Evolutionary conservation across 1,140 invertebrate genomes (phyloP).

Genomic region (Musca vetustissima): DNA sequence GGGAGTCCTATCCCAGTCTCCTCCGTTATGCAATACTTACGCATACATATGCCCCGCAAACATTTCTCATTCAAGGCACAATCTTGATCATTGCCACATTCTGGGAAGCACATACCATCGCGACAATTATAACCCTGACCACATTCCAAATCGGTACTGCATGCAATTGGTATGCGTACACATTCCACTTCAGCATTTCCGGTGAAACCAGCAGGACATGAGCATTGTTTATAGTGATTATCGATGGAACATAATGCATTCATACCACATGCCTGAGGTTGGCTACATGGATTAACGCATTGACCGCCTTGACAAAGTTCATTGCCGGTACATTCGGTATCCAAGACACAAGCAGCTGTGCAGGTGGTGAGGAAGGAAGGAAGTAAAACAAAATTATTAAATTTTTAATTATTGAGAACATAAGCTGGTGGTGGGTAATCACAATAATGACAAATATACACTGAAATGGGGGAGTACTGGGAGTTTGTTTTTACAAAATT

Average conservation of each 20-base stretch:
- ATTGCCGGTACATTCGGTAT: slow-evolving; percentile 75
- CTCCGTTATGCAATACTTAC: slow-evolving; percentile 60
- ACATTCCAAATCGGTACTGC: slow-evolving; percentile 71
- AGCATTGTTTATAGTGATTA: slow-evolving; percentile 78
- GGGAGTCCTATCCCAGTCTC: too few species aligned
- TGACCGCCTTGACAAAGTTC: slow-evolving; percentile 82
- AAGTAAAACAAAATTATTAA: not conserved
- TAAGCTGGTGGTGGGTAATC: not conserved
- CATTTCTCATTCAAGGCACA: slow-evolving; percentile 93
- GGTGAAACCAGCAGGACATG: slow-evolving; percentile 82
- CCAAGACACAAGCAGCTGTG: slow-evolving; percentile 74
- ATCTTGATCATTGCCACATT: slow-evolving; percentile 74
- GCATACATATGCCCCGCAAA: slow-evolving; percentile 73
- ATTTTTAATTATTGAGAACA: not conserved
- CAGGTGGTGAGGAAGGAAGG: not conserved
- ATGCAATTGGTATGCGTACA: slow-evolving; percentile 80
- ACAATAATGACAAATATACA: not conserved
- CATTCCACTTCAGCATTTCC: slow-evolving; percentile 84
- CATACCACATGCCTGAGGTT: slow-evolving; percentile 79
- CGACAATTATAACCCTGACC: slow-evolving; percentile 68
- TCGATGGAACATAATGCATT: slow-evolving; percentile 80
- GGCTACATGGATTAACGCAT: slow-evolving; percentile 81
- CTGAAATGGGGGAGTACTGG: not conserved
- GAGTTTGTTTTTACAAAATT: not conserved
- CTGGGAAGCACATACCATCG: slow-evolving; percentile 75